Conservation (phyloP, 2,888 invertebrate genomes). For the Dascillus cervinus region DNA sequence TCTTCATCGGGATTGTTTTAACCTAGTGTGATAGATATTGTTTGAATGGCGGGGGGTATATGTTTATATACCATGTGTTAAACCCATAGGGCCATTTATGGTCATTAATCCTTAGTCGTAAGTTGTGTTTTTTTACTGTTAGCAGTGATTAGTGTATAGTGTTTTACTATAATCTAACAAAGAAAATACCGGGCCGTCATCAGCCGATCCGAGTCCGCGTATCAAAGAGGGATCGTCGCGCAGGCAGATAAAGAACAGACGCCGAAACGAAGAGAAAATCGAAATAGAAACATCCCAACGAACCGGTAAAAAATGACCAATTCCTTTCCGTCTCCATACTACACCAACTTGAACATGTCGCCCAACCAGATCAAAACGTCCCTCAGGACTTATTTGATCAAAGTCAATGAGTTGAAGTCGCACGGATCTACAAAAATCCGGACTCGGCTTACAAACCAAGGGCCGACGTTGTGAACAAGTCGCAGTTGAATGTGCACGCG, state of each 20-base stretch:
- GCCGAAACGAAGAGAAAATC: slow-evolving; percentile 28
- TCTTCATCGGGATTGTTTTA: no score
- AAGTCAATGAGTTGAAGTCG: slow-evolving; percentile 53
- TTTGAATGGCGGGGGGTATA: no score
- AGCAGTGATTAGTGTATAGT: no score
- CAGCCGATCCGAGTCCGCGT: slow-evolving; percentile 42
- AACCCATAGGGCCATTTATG: no score
- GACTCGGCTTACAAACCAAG: slow-evolving; percentile 8
- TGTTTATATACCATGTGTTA: no score
- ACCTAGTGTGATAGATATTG: no score
- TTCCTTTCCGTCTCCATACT: slow-evolving; percentile 38
- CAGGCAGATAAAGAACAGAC: slow-evolving; percentile 47
- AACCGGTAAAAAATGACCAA: no score
- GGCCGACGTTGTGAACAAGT: no score
- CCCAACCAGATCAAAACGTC: slow-evolving; percentile 51
- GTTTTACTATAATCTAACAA: no score
- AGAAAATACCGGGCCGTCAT: slow-evolving; percentile 37
- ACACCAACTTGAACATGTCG: slow-evolving; percentile 39
- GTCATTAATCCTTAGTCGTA: no score
- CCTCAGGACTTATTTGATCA: slow-evolving; percentile 55
- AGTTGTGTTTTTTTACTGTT: no score
- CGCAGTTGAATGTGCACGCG: no score
- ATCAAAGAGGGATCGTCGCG: slow-evolving; percentile 47
- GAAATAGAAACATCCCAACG: slow-evolving; percentile 24
- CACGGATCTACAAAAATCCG: slow-evolving; percentile 57